Percentiles rank a stretch among this genome's conserved stretches.
These are phyloP conservation scores for Piaya cayana DNA, from an alignment of 2,113 vertebrate species.

Conservation along the genomic window DNA sequence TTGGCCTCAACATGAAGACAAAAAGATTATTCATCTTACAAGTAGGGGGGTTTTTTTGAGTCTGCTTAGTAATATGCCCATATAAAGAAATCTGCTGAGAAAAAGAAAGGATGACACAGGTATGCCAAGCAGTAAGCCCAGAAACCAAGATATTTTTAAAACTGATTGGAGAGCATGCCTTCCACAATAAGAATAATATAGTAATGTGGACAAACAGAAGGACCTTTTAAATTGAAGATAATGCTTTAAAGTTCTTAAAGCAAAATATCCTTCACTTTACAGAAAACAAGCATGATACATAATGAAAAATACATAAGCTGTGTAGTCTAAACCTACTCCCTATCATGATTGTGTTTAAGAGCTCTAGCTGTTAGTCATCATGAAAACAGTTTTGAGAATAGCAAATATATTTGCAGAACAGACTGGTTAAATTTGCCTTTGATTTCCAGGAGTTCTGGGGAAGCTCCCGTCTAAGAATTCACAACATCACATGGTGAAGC, in stretches of 20 bases:
- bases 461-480: neutral
- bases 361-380: neutral
- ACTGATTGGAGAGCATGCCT: neutral
- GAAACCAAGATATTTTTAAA: neutral
- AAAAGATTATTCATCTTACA: neutral
- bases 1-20: neutral
- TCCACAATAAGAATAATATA: neutral
- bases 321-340: neutral
- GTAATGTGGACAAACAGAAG: neutral
- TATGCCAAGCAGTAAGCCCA: neutral
- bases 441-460: slow-evolving; percentile 12
- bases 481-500: neutral
- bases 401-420: neutral
- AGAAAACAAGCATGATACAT: neutral
- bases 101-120: neutral
- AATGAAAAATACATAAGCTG: neutral
- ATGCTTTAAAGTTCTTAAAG: neutral
- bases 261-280: neutral
- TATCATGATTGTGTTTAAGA: neutral
- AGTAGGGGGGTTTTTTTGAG: neutral
- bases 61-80: neutral
- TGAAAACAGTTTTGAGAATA: neutral
- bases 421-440: neutral
- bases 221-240: neutral
- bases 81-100: neutral